phyloP scores from a whole-genome alignment of 2,888 invertebrate species.

The Papilio protenor region DNA sequence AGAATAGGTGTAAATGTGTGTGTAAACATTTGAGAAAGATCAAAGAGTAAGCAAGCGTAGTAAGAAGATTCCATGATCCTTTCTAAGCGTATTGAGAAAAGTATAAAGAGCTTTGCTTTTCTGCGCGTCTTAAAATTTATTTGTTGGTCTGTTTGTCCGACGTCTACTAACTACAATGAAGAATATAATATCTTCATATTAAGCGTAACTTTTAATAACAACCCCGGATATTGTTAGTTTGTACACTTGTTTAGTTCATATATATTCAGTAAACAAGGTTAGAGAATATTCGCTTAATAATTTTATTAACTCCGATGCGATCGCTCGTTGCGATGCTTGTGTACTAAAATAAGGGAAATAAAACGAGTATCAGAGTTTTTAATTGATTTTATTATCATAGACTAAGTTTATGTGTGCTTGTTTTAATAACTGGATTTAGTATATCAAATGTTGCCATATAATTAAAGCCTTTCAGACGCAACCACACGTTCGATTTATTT shows the following conservation, averaged over 20 bases:
- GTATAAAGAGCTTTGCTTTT: neutral
- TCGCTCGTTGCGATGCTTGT: neutral
- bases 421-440: neutral
- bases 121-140: neutral
- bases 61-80: neutral
- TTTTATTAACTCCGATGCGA: neutral
- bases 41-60: neutral
- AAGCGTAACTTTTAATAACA: neutral
- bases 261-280: neutral
- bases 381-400: neutral
- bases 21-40: neutral
- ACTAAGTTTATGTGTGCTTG: neutral
- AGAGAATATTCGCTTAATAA: neutral
- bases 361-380: neutral
- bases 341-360: neutral
- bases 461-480: no score
- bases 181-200: neutral
- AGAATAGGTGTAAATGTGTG: neutral
- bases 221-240: neutral
- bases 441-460: no score
- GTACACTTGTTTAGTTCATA: neutral
- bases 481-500: neutral
- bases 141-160: neutral
- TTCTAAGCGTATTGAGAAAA: neutral
- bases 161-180: neutral